phyloP scores from a whole-genome alignment of 2,113 vertebrate genomes.

The Pomatorhinus ruficollis region DNA sequence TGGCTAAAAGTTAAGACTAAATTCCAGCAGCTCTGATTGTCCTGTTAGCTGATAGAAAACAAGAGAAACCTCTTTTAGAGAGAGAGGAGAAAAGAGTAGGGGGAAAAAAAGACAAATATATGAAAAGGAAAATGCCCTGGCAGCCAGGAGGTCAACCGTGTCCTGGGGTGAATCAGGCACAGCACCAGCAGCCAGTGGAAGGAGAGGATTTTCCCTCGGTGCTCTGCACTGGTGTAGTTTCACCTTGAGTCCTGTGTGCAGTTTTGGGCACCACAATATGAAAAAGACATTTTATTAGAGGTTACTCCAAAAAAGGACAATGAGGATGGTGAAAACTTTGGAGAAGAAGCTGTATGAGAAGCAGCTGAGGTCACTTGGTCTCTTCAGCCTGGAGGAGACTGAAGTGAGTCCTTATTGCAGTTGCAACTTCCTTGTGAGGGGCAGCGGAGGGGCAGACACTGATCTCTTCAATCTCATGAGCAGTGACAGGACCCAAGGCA shows the following conservation, averaged over 20 bases:
- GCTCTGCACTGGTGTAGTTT: not conserved
- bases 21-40: not conserved
- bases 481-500: not conserved
- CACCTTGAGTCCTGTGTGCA: no score
- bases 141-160: not conserved
- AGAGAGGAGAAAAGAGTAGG: not conserved
- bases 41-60: not conserved
- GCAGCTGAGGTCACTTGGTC: not conserved
- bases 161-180: not conserved
- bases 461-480: not conserved
- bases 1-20: not conserved
- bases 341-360: not conserved
- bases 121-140: not conserved
- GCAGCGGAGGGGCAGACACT: accelerated
- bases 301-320: not conserved
- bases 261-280: not conserved
- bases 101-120: accelerated
- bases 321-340: not conserved
- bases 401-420: not conserved
- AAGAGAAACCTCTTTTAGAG: not conserved
- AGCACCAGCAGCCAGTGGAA: not conserved
- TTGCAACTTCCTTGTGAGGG: not conserved
- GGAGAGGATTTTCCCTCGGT: not conserved
- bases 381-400: not conserved
- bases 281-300: not conserved